Conservation (phyloP, 2,797 vertebrate species). For the Melanotaenia boesemani region DNA sequence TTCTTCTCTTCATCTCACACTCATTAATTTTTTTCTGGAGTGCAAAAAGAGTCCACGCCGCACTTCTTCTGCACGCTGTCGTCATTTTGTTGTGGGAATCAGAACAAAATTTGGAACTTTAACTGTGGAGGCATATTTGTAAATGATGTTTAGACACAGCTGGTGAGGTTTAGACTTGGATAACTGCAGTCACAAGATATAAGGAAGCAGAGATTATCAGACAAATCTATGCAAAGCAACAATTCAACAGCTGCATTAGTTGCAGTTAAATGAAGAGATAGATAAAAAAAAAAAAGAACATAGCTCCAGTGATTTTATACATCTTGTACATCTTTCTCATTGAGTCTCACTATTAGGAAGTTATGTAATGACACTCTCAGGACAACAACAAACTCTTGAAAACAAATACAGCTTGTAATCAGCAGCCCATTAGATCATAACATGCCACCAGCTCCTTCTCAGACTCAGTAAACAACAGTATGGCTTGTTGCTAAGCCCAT, state of each 20-base stretch:
- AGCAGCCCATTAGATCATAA: constrained; percentile 9
- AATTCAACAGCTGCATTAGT: constrained; percentile 23
- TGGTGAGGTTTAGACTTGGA: not conserved
- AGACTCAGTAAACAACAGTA: constrained; percentile 26
- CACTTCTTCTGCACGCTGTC: too few relatives aligned
- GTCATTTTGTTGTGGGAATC: too few relatives aligned
- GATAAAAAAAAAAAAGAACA: not conserved
- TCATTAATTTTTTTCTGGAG: too few relatives aligned
- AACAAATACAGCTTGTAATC: too few relatives aligned
- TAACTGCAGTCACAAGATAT: not conserved
- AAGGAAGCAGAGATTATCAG: constrained; percentile 12
- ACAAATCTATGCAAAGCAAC: constrained; percentile 35
- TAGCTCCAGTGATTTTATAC: not conserved
- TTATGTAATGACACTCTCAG: constrained; percentile 26
- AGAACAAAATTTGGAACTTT: too few relatives aligned
- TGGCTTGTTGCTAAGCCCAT: constrained; percentile 18
- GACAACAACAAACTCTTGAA: too few relatives aligned
- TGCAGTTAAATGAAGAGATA: not conserved
- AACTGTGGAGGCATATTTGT: not conserved
- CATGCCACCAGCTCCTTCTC: constrained; percentile 8
- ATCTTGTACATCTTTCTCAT: not conserved
- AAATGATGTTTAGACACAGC: constrained; percentile 4
- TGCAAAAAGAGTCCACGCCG: too few relatives aligned
- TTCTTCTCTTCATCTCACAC: too few relatives aligned
- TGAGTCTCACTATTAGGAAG: constrained; percentile 12